These are phyloP conservation scores for Chelonia mydas DNA, from an alignment of 2,797 vertebrate species.

Conservation along the genomic window DNA sequence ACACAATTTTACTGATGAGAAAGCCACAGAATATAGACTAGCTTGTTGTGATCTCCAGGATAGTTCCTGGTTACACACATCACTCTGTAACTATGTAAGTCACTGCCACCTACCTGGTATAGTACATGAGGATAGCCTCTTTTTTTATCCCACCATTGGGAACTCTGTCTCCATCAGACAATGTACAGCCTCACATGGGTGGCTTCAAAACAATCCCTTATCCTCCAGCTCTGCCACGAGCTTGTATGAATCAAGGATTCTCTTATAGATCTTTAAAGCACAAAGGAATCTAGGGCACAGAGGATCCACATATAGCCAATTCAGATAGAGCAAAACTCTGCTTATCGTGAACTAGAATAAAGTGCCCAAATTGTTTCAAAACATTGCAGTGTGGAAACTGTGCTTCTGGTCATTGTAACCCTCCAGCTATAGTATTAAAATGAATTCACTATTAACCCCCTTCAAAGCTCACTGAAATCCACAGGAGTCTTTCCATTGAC, in stretches of 20 bases:
- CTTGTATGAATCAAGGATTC: neutral
- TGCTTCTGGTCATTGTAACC: neutral
- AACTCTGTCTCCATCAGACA: neutral
- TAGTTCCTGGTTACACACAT: neutral
- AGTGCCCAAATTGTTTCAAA: neutral
- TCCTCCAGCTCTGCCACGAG: neutral
- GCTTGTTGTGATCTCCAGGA: neutral
- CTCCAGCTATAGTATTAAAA: neutral
- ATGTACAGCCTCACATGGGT: neutral
- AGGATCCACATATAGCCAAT: neutral
- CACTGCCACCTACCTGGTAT: neutral
- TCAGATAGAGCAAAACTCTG: neutral
- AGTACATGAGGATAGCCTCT: neutral
- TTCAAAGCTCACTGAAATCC: neutral
- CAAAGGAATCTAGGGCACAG: neutral
- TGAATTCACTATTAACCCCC: neutral
- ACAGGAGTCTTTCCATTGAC: neutral
- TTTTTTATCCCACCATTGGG: neutral
- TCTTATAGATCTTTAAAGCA: neutral
- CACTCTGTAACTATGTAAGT: neutral
- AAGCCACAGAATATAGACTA: neutral
- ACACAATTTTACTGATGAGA: neutral
- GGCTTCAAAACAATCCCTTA: neutral
- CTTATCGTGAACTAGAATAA: neutral
- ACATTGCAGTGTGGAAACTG: neutral